A percentile compares a stretch with the other conserved stretches of the same genome.
phyloP scores from a whole-genome alignment of 2,113 vertebrate genomes.

The Limnothrissa miodon region DNA sequence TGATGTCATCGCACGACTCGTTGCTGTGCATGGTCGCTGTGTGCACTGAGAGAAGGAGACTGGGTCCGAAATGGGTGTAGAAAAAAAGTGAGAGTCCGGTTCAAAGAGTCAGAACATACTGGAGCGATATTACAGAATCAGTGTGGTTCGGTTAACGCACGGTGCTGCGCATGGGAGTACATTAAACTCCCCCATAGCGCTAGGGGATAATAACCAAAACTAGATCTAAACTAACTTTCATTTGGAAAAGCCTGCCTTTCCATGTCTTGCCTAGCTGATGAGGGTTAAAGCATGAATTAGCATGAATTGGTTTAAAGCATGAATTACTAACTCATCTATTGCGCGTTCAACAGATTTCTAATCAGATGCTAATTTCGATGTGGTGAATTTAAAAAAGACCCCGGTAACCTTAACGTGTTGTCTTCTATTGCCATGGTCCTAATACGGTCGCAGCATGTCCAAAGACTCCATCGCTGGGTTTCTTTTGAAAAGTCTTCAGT shows the following conservation, averaged over 20 bases:
- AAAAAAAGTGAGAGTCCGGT: not conserved
- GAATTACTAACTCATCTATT: not conserved
- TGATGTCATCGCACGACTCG: slow-evolving; percentile 63
- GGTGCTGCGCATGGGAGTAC: not conserved
- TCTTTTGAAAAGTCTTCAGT: not conserved
- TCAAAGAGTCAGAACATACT: not conserved
- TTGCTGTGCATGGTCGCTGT: slow-evolving; percentile 47
- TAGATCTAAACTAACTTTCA: not conserved
- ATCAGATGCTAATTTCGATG: not conserved
- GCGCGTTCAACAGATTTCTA: not conserved
- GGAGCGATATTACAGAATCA: not conserved
- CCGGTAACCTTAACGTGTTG: not conserved
- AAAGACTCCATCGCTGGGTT: not conserved
- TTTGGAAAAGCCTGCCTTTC: not conserved
- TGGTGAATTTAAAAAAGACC: not conserved
- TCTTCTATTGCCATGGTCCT: not conserved
- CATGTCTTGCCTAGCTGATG: not conserved
- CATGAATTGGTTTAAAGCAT: not conserved
- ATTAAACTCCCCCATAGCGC: not conserved
- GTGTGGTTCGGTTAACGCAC: not conserved
- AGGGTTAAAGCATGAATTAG: not conserved
- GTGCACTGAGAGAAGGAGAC: not conserved
- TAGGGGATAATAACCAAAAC: not conserved
- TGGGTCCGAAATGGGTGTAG: not conserved
- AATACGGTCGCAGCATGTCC: not conserved